Conservation (phyloP, 2,888 invertebrate genomes). For the Sphaerophoria taeniata region DNA sequence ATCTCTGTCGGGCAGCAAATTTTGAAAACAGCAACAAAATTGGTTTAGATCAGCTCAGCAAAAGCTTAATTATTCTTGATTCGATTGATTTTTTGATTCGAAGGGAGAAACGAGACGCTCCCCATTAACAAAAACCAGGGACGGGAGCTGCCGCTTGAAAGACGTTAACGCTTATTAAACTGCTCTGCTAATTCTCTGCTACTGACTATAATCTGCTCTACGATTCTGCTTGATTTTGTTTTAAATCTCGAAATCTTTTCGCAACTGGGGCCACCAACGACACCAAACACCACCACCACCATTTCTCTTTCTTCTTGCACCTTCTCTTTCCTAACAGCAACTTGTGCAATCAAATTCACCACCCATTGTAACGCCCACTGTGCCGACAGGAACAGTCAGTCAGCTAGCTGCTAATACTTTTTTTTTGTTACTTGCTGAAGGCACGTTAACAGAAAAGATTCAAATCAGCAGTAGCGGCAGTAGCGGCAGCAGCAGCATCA, state of each 20-base stretch:
- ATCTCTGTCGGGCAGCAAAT: slow-evolving; percentile 55
- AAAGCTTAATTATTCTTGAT: slow-evolving; percentile 41
- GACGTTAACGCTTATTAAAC: slow-evolving; percentile 38
- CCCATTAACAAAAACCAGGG: slow-evolving; percentile 26
- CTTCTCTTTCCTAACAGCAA: slow-evolving; percentile 60
- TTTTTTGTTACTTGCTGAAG: slow-evolving; percentile 55
- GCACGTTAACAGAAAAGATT: slow-evolving; percentile 66
- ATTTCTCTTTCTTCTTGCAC: background rate
- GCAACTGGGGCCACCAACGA: slow-evolving; percentile 33
- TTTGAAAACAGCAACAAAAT: slow-evolving; percentile 49
- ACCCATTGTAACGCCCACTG: slow-evolving; percentile 49
- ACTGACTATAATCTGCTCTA: slow-evolving; percentile 66
- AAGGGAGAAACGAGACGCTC: slow-evolving; percentile 14
- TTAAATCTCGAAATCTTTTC: slow-evolving; percentile 39
- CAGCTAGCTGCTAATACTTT: slow-evolving; percentile 38
- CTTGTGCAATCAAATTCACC: slow-evolving; percentile 19
- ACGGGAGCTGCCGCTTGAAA: slow-evolving; percentile 56
- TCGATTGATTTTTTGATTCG: too few relatives aligned
- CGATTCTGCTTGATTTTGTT: slow-evolving; percentile 51
- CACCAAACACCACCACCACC: slow-evolving; percentile 40
- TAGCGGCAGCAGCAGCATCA: slow-evolving; percentile 74
- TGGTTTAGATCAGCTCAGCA: background rate
- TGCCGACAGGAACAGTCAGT: slow-evolving; percentile 53
- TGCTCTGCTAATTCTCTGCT: slow-evolving; percentile 66
- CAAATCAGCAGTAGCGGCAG: slow-evolving; percentile 75